Evolutionary conservation across 2,888 invertebrate species (phyloP).

Genomic region (Drosophila pegasa): DNA sequence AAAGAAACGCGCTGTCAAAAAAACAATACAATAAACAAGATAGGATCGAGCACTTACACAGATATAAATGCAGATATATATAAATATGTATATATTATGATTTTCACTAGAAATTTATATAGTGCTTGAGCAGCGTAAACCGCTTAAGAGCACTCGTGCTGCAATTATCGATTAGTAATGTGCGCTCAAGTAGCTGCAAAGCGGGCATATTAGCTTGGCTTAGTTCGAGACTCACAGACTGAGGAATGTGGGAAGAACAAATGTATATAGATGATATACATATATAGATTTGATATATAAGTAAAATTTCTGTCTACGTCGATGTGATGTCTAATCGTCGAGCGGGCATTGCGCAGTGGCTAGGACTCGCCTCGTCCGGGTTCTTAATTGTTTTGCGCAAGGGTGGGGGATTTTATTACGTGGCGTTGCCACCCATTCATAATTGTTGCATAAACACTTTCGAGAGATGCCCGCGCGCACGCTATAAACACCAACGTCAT

Average conservation of each 20-base stretch:
- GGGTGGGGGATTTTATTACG: conserved; percentile 7
- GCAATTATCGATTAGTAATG: conserved; percentile 14
- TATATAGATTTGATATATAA: too few species aligned
- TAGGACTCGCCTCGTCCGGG: background rate
- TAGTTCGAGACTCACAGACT: background rate
- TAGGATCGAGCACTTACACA: conserved; percentile 3
- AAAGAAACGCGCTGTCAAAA: background rate
- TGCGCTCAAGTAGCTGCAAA: background rate
- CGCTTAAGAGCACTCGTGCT: conserved; percentile 15
- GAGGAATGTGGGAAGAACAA: background rate
- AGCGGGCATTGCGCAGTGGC: background rate
- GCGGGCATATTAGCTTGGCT: background rate
- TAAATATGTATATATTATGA: background rate
- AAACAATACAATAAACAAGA: conserved; percentile 1
- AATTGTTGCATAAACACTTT: conserved; percentile 10
- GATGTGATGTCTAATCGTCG: too few species aligned
- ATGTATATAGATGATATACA: background rate
- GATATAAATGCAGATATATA: background rate
- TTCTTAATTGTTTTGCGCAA: conserved; percentile 3
- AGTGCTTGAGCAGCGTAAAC: conserved; percentile 6
- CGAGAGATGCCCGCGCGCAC: conserved; percentile 23
- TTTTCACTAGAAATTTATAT: conserved; percentile 9
- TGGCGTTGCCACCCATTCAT: conserved; percentile 25
- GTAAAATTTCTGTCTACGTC: too few species aligned
- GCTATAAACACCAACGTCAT: conserved; percentile 37